Evolutionary conservation across 2,797 vertebrate genomes (phyloP).

Genomic region (Pelodytes ibericus): DNA sequence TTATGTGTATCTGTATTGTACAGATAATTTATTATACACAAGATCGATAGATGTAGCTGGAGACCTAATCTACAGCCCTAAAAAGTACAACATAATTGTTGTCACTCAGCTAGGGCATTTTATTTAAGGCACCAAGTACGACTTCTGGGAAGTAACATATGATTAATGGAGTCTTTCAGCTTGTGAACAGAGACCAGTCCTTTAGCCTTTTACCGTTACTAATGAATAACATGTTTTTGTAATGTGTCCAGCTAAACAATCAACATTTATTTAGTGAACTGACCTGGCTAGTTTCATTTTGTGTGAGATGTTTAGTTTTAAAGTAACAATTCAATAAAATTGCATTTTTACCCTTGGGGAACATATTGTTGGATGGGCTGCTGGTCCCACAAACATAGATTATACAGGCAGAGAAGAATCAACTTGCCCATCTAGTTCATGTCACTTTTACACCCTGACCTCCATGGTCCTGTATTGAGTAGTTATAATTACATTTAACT

Average conservation of each 20-base stretch:
- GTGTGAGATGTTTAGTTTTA: neutral
- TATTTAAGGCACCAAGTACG: neutral
- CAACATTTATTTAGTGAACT: neutral
- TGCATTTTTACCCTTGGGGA: too few species aligned
- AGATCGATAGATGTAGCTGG: neutral
- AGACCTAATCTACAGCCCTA: neutral
- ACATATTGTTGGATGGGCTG: too few species aligned
- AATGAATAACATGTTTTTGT: neutral
- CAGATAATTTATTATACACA: too few species aligned
- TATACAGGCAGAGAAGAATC: too few species aligned
- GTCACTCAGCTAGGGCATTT: neutral
- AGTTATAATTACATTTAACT: too few species aligned
- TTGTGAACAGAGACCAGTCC: neutral
- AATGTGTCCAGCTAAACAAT: conserved; percentile 14
- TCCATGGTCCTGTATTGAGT: too few species aligned
- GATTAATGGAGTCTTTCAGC: conserved; percentile 11
- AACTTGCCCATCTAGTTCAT: too few species aligned
- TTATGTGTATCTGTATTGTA: too few species aligned
- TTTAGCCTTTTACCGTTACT: conserved; percentile 3
- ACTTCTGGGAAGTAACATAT: neutral
- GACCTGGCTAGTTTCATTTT: neutral
- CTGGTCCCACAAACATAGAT: too few species aligned
- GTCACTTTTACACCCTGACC: too few species aligned
- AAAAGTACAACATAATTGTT: neutral
- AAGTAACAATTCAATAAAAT: too few species aligned